phyloP scores from a whole-genome alignment of 2,888 invertebrate genomes.

The Thysanoteuthis rhombus region DNA sequence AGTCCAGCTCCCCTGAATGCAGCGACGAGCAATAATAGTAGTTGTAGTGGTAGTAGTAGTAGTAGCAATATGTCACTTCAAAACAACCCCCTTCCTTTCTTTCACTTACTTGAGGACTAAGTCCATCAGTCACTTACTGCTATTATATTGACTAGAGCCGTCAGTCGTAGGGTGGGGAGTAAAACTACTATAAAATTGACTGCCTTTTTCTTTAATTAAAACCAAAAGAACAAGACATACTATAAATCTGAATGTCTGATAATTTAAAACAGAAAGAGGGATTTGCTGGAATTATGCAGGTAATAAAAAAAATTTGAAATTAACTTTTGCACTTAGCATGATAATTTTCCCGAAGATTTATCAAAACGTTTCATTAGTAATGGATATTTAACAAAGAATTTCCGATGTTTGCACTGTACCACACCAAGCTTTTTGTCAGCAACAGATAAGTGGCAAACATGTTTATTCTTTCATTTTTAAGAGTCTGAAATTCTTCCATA shows the following conservation, averaged over 20 bases:
- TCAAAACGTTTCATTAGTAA: too few relatives aligned
- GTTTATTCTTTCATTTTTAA: too few relatives aligned
- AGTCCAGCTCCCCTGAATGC: neutral
- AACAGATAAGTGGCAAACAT: too few relatives aligned
- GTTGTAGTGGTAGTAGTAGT: neutral
- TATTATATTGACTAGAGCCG: neutral
- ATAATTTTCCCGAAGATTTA: too few relatives aligned
- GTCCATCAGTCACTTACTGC: neutral
- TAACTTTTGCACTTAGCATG: too few relatives aligned
- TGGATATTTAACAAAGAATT: too few relatives aligned
- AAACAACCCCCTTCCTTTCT: neutral
- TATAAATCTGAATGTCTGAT: neutral
- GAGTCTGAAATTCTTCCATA: too few relatives aligned
- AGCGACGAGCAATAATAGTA: neutral
- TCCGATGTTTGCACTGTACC: too few relatives aligned
- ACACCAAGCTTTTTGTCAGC: too few relatives aligned
- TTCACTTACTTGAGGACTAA: neutral
- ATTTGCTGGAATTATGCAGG: too few relatives aligned
- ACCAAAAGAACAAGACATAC: too few relatives aligned
- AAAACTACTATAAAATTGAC: neutral
- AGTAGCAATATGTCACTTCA: neutral
- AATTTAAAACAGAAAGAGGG: neutral
- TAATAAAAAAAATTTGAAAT: too few relatives aligned
- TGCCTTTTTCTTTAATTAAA: neutral
- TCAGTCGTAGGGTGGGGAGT: neutral